Base-by-base conservation (phyloP, 2,797 vertebrate genomes). In the Cynodonichthys magdalenae region DNA sequence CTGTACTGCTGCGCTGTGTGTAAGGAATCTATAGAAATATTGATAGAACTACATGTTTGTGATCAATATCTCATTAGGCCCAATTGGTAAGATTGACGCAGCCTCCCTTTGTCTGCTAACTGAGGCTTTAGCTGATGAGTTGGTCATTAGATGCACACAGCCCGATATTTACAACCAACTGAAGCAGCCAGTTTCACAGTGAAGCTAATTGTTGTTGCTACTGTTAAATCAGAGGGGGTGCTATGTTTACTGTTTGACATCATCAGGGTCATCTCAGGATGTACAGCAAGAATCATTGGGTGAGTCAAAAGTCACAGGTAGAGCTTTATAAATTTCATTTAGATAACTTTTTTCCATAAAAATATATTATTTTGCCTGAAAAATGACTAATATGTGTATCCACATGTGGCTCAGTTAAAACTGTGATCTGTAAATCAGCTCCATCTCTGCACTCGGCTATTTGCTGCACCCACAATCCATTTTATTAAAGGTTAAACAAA, bases 61-160 rank as follows among this genome's bases (percentile, higher is more conserved):
- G 86, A 91, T 93, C 92, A 53, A 92, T 93, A 92, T 81, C 87
- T 87, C 90, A 91, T 92, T 93, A 92, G 74, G 76, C 72, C 68
- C 85, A 77, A 88, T 88, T 86, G 82, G 78, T 63, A 79, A 86
- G 85, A 91, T 80, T 86, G 88, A 90, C 86, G 85, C 72, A 52
- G 78, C 74, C 59, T 72, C 56, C 19, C 70, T 64, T 66, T 46
- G 74, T 77, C 71, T 71, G 73, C 79, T 77, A 77, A 84, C 75
- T 50, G 61, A 50, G 73, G 65, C 56, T 76, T 67, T 4, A 24
- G 74, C 75, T 82, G 87, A 83, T 74, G 66, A 82, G 81, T 52
- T 49, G 74, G 70, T 82, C 84, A 75, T 88, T 87, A 90, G 74
- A 84, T 66, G 73, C 82, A 62, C 82, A 62, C 68, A 52, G 70